phyloP scores from a whole-genome alignment of 2,888 invertebrate species.

The Pseudococcus viburni region DNA sequence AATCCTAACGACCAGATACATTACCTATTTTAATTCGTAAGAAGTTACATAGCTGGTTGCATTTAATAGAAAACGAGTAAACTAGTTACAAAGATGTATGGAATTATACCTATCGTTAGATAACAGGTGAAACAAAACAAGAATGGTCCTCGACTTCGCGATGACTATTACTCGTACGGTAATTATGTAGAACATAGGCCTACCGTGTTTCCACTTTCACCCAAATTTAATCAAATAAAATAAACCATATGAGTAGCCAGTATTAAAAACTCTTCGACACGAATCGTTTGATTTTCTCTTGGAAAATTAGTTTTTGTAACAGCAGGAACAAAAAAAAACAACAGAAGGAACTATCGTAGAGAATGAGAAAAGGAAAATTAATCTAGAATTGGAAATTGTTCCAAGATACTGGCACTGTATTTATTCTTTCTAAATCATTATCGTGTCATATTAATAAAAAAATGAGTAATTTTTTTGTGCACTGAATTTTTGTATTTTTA shows the following conservation, averaged over 20 bases:
- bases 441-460: background rate
- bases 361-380: too few species aligned
- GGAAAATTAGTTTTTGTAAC: background rate
- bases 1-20: background rate
- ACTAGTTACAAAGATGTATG: conserved; percentile 28
- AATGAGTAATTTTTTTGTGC: background rate
- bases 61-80: conserved; percentile 16
- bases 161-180: conserved; percentile 37
- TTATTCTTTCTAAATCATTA: background rate
- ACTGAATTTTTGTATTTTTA: background rate
- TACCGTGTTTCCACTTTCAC: conserved; percentile 44
- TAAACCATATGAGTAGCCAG: background rate
- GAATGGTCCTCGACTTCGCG: background rate
- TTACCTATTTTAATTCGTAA: conserved; percentile 26
- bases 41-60: background rate
- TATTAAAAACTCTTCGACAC: background rate
- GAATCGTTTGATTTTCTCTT: background rate
- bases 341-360: background rate
- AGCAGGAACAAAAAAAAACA: background rate
- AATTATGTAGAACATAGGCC: conserved; percentile 55
- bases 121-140: conserved; percentile 54
- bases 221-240: conserved; percentile 51
- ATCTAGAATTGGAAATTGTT: too few species aligned
- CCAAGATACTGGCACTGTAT: background rate
- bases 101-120: conserved; percentile 32